Base-by-base conservation (phyloP, 1,140 invertebrate genomes). In the Oppia nitens region DNA sequence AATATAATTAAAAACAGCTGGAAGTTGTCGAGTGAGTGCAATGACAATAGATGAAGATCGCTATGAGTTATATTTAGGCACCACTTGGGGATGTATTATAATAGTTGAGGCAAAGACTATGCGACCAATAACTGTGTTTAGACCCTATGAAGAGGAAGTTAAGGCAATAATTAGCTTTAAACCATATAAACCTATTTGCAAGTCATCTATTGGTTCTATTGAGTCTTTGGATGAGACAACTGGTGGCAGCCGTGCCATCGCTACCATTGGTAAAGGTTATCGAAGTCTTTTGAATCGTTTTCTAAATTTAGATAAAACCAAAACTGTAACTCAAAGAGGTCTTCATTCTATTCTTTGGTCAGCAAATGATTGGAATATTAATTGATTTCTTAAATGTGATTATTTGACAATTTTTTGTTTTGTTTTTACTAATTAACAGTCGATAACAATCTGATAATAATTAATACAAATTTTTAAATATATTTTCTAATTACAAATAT, bases 41-140 rank as follows among this genome's bases (percentile, higher is more conserved):
- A 69, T 92, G 58, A 81, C 83, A 57, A 74, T 80, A 21, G 73
- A 82, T 62, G 76, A 79, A 50, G 78, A 78, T 55, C 47, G 50
- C 11, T 45, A 49, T 29, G 78, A 83, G 60, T 71, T 92, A 9
- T 91, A 89, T 68, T 83, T 90, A 55, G 90, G 89, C 40, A 93
- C 89, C 1, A 86, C 84, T 1, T 90, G 87, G 84, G 90, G 90
- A 9, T 91, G 88, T 68, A 75, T 94, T 29, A 83, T 93, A 21
- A 83, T 93, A 1, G 86, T 85, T 2, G 86, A 89, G 69, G 78
- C 81, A 32, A 76, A 77, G 48, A 80, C 83, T 2, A 73, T 94
- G 57, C 74, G 84, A 23, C 90, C 89, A 0, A 81, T 92, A 28
- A 90, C 87, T 0, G 84, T 92, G 17, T 93, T 92, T 70, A 74